These are phyloP conservation scores for Sebastes ruberrimus DNA, from an alignment of 2,797 vertebrate genomes.

Conservation along the genomic window DNA sequence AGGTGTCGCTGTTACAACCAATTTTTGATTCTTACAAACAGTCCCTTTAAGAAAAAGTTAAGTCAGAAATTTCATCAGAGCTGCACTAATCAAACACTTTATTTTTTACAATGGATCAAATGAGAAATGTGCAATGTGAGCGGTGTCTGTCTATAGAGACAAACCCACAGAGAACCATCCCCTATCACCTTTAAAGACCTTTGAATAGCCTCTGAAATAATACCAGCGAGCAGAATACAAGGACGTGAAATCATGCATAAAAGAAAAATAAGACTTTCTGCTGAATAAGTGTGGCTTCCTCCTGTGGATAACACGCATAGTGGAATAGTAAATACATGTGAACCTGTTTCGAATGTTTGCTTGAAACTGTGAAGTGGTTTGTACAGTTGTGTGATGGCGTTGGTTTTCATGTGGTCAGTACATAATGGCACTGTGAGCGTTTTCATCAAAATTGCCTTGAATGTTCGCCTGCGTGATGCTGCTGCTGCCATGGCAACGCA, in stretches of 20 bases:
- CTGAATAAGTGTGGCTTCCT: not conserved
- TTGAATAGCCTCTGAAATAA: not conserved
- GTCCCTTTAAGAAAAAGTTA: too few species aligned
- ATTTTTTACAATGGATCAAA: not conserved
- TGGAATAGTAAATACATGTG: not conserved
- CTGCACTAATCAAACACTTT: not conserved
- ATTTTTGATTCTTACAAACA: too few species aligned
- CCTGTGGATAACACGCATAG: not conserved
- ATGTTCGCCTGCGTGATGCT: not conserved
- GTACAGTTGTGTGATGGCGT: not conserved
- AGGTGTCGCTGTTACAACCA: too few species aligned
- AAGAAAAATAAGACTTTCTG: not conserved
- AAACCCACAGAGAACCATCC: not conserved
- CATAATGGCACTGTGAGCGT: not conserved
- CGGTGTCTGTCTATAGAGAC: not conserved
- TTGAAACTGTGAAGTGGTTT: not conserved
- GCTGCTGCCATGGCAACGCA: conserved; percentile 50
- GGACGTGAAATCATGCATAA: not conserved
- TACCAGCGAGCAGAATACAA: not conserved
- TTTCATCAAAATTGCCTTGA: conserved; percentile 5
- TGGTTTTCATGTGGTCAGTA: not conserved
- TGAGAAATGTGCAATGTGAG: not conserved
- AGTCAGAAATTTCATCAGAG: not conserved
- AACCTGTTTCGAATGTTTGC: not conserved
- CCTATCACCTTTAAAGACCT: not conserved